A percentile compares a stretch with the other conserved stretches of the same genome.
phyloP scores from a whole-genome alignment of 2,888 invertebrate species.

The Diadromus collaris region DNA sequence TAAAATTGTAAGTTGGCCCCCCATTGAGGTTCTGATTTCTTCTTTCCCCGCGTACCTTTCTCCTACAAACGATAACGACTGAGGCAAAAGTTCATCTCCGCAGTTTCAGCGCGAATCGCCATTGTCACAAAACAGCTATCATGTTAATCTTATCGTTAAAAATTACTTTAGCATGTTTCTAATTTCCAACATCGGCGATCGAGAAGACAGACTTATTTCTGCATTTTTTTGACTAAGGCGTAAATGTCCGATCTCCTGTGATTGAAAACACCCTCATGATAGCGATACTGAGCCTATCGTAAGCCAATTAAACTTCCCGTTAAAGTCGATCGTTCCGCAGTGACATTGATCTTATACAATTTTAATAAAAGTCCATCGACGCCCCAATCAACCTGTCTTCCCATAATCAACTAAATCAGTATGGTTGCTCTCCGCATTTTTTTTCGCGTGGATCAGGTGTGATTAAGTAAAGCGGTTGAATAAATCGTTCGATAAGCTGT shows the following conservation, averaged over 20 bases:
- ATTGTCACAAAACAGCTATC: slow-evolving; percentile 3
- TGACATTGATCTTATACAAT: not conserved
- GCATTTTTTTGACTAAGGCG: not conserved
- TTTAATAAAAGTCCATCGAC: slow-evolving; percentile 31
- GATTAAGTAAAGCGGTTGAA: slow-evolving; percentile 30
- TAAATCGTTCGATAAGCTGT: slow-evolving; percentile 63
- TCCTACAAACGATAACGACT: not conserved
- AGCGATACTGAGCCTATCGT: slow-evolving; percentile 12
- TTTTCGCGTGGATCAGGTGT: slow-evolving; percentile 27
- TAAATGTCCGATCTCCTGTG: not conserved
- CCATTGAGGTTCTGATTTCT: not conserved
- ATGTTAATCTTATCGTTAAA: not conserved
- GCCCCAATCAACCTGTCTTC: slow-evolving; percentile 53
- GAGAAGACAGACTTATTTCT: not conserved
- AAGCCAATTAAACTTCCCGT: slow-evolving; percentile 5
- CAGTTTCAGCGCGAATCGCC: not conserved
- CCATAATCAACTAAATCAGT: slow-evolving; percentile 49
- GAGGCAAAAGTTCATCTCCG: not conserved
- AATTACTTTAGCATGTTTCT: not conserved
- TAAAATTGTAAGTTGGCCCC: not conserved
- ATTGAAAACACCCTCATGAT: not conserved
- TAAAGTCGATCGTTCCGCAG: slow-evolving; percentile 11
- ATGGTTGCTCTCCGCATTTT: slow-evolving; percentile 42
- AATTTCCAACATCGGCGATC: not conserved
- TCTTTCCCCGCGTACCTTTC: not conserved